phyloP scores from a whole-genome alignment of 1,140 invertebrate species.

The Philotrypesis tridentata region DNA sequence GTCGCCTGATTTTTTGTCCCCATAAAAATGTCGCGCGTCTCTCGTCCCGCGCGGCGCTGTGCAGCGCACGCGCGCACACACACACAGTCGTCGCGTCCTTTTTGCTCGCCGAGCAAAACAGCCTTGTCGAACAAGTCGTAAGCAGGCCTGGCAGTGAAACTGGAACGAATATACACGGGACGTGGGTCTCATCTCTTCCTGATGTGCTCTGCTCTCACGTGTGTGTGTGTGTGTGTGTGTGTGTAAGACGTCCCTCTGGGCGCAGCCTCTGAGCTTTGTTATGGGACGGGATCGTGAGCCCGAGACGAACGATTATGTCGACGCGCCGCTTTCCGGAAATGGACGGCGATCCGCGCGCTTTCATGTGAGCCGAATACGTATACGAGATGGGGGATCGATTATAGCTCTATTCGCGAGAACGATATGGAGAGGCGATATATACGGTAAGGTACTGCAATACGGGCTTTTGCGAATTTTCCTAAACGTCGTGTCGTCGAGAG shows the following conservation, averaged over 20 bases:
- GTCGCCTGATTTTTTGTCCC: constrained; percentile 4
- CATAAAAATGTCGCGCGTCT: constrained; percentile 14
- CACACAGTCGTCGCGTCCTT: constrained; percentile 22
- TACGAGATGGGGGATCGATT: neutral
- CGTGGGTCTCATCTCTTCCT: neutral
- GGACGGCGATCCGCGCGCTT: neutral
- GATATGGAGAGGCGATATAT: too few relatives aligned
- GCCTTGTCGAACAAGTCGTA: constrained; percentile 51
- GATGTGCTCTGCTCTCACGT: neutral
- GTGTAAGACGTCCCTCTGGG: too few relatives aligned
- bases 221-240: neutral
- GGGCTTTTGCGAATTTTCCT: too few relatives aligned
- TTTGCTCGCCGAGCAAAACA: constrained; percentile 46
- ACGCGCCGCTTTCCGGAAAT: neutral
- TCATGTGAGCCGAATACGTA: neutral
- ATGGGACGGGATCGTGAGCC: neutral
- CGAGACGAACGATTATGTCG: neutral
- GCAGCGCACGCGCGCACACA: too few relatives aligned
- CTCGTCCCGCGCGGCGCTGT: too few relatives aligned
- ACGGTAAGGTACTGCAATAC: too few relatives aligned
- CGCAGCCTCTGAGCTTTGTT: neutral
- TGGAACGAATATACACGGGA: constrained; percentile 29
- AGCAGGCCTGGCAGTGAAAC: constrained; percentile 18
- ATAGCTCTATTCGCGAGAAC: neutral
- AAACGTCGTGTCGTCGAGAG: too few relatives aligned